Conservation (phyloP, 2,113 vertebrate species). For the Alouatta palliata region DNA sequence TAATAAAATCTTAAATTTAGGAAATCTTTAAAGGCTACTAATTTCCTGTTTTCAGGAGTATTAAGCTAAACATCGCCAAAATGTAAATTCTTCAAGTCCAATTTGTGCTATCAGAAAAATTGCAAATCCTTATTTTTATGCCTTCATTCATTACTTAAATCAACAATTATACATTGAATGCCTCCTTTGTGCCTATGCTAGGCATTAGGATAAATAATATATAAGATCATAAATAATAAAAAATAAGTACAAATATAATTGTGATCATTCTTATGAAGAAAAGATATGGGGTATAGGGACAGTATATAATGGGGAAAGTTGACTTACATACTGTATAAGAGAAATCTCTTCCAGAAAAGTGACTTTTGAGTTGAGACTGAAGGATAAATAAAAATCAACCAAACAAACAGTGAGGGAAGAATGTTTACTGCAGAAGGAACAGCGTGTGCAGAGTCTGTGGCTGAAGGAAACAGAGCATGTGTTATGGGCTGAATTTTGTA, state of each 20-base stretch:
- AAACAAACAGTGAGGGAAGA: not conserved
- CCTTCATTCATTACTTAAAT: not conserved
- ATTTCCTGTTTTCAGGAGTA: not conserved
- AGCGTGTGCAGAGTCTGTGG: not conserved
- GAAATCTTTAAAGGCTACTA: not conserved
- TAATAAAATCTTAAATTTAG: not conserved
- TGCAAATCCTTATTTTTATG: not conserved
- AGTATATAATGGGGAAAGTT: not conserved
- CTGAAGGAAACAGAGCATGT: not conserved
- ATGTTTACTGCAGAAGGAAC: not conserved
- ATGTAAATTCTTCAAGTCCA: not conserved
- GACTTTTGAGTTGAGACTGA: not conserved
- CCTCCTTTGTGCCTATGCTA: not conserved
- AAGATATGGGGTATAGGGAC: not conserved
- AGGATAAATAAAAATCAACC: not conserved
- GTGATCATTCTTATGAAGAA: not conserved
- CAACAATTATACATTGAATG: not conserved
- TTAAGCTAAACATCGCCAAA: not conserved
- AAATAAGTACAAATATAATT: not conserved
- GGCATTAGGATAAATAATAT: not conserved
- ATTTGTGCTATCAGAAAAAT: not conserved
- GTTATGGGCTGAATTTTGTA: not conserved
- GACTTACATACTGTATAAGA: not conserved
- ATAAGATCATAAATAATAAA: not conserved
- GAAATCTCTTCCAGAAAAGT: not conserved